Evolutionary conservation across 2,113 vertebrate genomes (phyloP).

Genomic region (Glareola pratincola): DNA sequence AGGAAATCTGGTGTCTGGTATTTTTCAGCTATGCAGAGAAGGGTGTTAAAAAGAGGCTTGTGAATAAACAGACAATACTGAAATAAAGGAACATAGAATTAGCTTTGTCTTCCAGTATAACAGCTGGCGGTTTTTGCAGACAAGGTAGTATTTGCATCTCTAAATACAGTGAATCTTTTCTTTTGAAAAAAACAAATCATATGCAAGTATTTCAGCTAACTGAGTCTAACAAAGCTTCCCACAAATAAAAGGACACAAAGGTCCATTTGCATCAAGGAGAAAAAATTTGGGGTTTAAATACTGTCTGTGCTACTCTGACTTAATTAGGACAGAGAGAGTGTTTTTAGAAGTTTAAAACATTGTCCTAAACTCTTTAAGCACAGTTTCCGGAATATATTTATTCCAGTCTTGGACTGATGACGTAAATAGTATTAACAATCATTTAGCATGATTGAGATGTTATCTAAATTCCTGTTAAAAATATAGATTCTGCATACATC

Average conservation of each 20-base stretch:
- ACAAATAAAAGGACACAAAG: conserved; percentile 42
- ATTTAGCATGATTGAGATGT: not conserved
- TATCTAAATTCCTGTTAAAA: not conserved
- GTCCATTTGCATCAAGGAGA: conserved; percentile 32
- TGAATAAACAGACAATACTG: not conserved
- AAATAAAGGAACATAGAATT: conserved; percentile 10
- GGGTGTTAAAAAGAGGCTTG: not conserved
- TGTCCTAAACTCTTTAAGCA: not conserved
- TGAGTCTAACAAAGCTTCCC: conserved; percentile 37
- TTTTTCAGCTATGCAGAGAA: not conserved
- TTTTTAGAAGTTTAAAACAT: not conserved
- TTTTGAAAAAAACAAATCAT: conserved; percentile 2
- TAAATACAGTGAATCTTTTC: conserved; percentile 49
- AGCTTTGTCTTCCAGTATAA: conserved; percentile 1
- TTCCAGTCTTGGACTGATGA: not conserved
- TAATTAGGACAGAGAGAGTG: not conserved
- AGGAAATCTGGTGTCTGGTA: not conserved
- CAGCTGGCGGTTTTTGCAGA: conserved; percentile 30
- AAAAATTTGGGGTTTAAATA: not conserved
- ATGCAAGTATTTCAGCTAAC: conserved; percentile 57
- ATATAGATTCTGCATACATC: not conserved
- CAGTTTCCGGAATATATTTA: not conserved
- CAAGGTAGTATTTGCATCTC: conserved; percentile 54
- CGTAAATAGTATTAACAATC: not conserved
- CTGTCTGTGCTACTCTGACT: not conserved